phyloP scores from a whole-genome alignment of 2,888 invertebrate genomes.

The Mythimna loreyi region DNA sequence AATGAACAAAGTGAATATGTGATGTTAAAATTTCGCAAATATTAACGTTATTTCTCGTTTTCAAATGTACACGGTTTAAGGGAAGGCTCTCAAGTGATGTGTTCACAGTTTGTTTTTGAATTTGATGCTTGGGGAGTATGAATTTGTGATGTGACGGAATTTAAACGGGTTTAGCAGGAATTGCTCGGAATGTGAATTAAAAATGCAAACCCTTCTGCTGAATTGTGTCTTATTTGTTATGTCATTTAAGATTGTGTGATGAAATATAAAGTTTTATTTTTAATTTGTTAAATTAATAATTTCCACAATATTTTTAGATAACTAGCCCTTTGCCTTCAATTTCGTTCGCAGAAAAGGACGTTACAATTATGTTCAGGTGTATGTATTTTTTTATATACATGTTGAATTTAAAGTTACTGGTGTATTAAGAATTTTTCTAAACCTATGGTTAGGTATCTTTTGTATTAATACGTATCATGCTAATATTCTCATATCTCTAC shows the following conservation, averaged over 20 bases:
- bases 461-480: constrained; percentile 4
- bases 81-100: constrained; percentile 44
- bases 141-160: constrained; percentile 43
- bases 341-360: no score
- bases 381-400: no score
- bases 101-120: constrained; percentile 45
- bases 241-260: not conserved
- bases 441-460: no score
- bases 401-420: no score
- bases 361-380: no score
- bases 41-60: constrained; percentile 53
- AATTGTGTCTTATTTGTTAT: not conserved
- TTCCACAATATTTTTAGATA: no score
- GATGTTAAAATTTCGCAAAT: constrained; percentile 69
- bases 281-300: no score
- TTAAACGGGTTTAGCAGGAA: constrained; percentile 27
- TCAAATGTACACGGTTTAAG: constrained; percentile 55
- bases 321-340: no score
- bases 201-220: not conserved
- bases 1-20: constrained; percentile 66
- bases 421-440: no score
- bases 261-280: no score
- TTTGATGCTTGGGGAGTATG: constrained; percentile 41
- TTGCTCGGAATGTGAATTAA: constrained; percentile 15
- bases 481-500: constrained; percentile 11